Conservation (phyloP, 1,140 invertebrate genomes). For the Drosophila erecta region DNA sequence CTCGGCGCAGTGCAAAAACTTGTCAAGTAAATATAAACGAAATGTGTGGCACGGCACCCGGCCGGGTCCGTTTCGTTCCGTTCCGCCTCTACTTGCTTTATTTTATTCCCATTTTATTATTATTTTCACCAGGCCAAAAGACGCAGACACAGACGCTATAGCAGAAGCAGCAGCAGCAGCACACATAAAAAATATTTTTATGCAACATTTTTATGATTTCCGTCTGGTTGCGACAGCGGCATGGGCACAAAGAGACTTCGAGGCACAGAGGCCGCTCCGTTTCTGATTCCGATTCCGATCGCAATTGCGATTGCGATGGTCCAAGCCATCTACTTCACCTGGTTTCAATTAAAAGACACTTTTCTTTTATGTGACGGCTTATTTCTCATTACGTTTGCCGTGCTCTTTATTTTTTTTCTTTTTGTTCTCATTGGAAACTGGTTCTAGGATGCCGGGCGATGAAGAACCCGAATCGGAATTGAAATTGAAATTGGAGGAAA, state of each 20-base stretch:
- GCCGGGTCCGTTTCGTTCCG: constrained; percentile 47
- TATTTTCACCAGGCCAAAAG: constrained; percentile 66
- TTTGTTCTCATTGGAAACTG: constrained; percentile 45
- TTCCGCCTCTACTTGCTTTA: constrained; percentile 69
- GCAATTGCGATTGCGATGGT: constrained; percentile 4
- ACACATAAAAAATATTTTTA: constrained; percentile 80
- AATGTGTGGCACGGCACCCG: constrained; percentile 76
- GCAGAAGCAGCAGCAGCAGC: constrained; percentile 20
- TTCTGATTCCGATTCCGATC: constrained; percentile 9
- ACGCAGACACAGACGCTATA: constrained; percentile 48
- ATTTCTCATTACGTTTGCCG: constrained; percentile 76
- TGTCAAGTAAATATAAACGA: constrained; percentile 83
- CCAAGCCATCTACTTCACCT: constrained; percentile 66
- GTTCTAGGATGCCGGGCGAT: constrained; percentile 22
- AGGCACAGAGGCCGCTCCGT: constrained; percentile 23
- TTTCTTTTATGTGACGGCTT: constrained; percentile 69
- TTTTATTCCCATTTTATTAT: constrained; percentile 80
- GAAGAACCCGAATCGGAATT: constrained; percentile 15
- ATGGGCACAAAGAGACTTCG: constrained; percentile 33
- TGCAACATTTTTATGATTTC: constrained; percentile 83
- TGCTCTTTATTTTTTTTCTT: constrained; percentile 38
- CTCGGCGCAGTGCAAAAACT: constrained; percentile 76
- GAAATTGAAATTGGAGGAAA: constrained; percentile 19
- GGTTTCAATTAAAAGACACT: constrained; percentile 82
- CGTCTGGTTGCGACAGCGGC: constrained; percentile 65